phyloP scores from a whole-genome alignment of 2,888 invertebrate species.

The Schizotus pectinicornis region DNA sequence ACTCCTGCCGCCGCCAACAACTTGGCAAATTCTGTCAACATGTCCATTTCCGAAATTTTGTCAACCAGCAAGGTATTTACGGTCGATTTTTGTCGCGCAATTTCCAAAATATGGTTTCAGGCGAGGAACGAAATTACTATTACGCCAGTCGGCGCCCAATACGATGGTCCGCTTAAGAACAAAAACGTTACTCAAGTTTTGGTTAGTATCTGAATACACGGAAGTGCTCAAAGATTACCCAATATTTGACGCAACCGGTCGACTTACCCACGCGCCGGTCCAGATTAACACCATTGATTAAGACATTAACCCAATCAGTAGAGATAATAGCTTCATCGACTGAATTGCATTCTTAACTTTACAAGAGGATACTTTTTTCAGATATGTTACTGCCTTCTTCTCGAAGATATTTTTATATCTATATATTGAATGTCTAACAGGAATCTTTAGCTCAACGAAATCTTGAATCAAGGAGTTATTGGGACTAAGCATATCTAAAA shows the following conservation, averaged over 20 bases:
- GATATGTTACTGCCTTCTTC: too few species aligned
- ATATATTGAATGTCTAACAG: too few species aligned
- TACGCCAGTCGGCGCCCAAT: conserved; percentile 61
- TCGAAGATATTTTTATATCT: too few species aligned
- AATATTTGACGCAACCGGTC: too few species aligned
- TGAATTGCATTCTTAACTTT: not conserved
- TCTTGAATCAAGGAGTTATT: too few species aligned
- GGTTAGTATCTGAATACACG: too few species aligned
- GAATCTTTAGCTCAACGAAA: too few species aligned
- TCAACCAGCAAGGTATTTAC: conserved; percentile 54
- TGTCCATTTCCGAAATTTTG: conserved; percentile 57
- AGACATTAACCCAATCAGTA: too few species aligned
- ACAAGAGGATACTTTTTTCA: not conserved
- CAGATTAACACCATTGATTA: too few species aligned
- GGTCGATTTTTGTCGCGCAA: not conserved
- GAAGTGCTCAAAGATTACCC: too few species aligned
- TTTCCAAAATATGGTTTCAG: conserved; percentile 52
- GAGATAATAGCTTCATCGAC: not conserved
- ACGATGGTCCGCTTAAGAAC: conserved; percentile 38
- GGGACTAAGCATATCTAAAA: too few species aligned
- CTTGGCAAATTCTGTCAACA: conserved; percentile 43
- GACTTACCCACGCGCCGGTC: too few species aligned
- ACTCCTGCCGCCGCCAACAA: conserved; percentile 33
- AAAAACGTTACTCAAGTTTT: conserved; percentile 5
- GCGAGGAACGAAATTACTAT: conserved; percentile 68